Percentiles rank a stretch among this genome's conserved stretches.
Conservation (phyloP, 2,113 vertebrate genomes). For the Malurus cyaneus region DNA sequence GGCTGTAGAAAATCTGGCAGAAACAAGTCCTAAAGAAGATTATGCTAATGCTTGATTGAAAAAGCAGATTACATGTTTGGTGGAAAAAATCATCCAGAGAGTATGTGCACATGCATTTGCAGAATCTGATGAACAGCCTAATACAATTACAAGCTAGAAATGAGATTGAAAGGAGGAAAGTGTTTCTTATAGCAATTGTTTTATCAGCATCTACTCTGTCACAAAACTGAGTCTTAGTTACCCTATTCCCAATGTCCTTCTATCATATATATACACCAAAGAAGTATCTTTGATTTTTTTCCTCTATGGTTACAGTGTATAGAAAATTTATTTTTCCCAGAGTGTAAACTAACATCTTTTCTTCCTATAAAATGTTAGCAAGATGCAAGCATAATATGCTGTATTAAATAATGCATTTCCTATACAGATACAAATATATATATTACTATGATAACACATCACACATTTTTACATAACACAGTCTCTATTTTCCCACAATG, state of each 20-base stretch:
- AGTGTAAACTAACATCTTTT: conserved; percentile 71
- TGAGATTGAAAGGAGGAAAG: background rate
- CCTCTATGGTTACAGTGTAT: conserved; percentile 58
- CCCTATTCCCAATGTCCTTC: background rate
- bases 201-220: background rate
- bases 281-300: background rate
- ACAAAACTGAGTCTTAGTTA: background rate
- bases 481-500: conserved; percentile 66
- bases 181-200: background rate
- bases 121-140: background rate
- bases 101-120: background rate
- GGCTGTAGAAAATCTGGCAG: background rate
- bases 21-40: background rate
- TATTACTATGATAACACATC: conserved; percentile 76
- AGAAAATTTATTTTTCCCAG: conserved; percentile 75
- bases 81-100: background rate
- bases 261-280: background rate
- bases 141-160: background rate
- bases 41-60: background rate
- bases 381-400: conserved; percentile 65
- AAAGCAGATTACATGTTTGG: background rate
- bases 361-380: conserved; percentile 65
- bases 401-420: conserved; percentile 73
- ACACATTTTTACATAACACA: conserved; percentile 63
- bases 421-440: conserved; percentile 75